Evolutionary conservation across 2,797 vertebrate species (phyloP).

Genomic region (Silurus aristotelis): DNA sequence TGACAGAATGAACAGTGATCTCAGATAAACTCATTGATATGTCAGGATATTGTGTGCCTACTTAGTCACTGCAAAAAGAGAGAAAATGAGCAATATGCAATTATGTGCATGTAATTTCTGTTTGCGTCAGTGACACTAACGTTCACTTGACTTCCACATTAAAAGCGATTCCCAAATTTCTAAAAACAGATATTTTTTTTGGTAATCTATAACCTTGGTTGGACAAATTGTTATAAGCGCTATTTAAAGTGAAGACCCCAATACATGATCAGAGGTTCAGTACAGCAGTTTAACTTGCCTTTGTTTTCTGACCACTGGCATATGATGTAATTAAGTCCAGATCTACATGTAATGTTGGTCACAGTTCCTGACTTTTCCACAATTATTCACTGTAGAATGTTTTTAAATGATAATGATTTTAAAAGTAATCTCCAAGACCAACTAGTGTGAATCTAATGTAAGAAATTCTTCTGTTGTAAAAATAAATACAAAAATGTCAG

Average conservation of each 20-base stretch:
- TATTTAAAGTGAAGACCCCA: background rate
- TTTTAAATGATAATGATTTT: background rate
- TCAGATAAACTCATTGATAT: background rate
- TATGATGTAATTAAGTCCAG: background rate
- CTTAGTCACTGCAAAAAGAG: constrained; percentile 15
- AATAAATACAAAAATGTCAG: background rate
- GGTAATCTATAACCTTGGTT: background rate
- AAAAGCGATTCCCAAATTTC: background rate
- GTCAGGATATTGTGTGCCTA: constrained; percentile 29
- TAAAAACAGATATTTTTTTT: too few relatives aligned
- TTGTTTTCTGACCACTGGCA: background rate
- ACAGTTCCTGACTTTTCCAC: background rate
- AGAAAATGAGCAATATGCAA: constrained; percentile 20
- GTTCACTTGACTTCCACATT: constrained; percentile 37
- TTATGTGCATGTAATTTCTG: constrained; percentile 27
- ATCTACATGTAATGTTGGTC: background rate
- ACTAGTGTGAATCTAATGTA: background rate
- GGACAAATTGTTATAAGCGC: background rate
- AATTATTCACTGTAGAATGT: background rate
- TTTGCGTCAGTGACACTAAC: constrained; percentile 39
- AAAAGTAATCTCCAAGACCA: background rate
- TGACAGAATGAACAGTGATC: constrained; percentile 27
- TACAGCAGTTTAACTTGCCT: background rate
- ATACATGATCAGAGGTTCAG: background rate
- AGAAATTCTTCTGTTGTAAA: background rate